Percentiles rank a stretch among this genome's conserved stretches.
Conservation (phyloP, 2,113 vertebrate genomes). For the Thunnus maccoyii region DNA sequence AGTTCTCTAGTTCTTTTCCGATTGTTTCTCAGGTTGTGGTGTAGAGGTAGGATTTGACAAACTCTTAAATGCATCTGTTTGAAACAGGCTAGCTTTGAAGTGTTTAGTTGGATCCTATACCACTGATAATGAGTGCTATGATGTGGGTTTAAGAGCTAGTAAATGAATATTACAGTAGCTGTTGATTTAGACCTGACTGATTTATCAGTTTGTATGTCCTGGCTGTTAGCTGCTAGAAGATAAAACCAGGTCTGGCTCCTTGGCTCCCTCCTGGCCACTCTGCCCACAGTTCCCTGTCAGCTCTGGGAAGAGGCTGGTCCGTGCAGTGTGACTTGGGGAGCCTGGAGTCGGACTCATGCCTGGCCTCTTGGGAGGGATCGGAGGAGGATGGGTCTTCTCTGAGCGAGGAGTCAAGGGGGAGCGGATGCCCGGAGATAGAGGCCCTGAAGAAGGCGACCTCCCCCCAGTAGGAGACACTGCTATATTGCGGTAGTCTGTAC, state of each 20-base stretch:
- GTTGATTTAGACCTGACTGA: constrained; percentile 11
- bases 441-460: constrained; percentile 87
- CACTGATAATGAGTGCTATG: constrained; percentile 14
- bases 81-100: constrained; percentile 21
- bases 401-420: constrained; percentile 92
- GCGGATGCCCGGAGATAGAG: constrained; percentile 92
- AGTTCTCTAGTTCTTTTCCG: not conserved
- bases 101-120: not conserved
- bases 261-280: constrained; percentile 86
- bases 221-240: constrained; percentile 83
- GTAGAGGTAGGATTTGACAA: constrained; percentile 32
- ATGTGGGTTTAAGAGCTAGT: not conserved
- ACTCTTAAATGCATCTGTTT: constrained; percentile 25
- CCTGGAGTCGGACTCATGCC: constrained; percentile 90
- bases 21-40: constrained; percentile 30
- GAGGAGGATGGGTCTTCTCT: constrained; percentile 91
- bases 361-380: constrained; percentile 93
- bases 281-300: constrained; percentile 88
- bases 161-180: constrained; percentile 6
- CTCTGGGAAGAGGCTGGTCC: constrained; percentile 87
- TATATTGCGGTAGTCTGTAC: constrained; percentile 95
- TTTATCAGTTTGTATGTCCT: not conserved
- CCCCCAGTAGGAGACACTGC: constrained; percentile 82
- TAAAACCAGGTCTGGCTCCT: constrained; percentile 91
- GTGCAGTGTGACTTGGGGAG: constrained; percentile 82